These are phyloP conservation scores for Cryptomyrus ogoouensis DNA, from an alignment of 2,113 vertebrate genomes.

Conservation along the genomic window DNA sequence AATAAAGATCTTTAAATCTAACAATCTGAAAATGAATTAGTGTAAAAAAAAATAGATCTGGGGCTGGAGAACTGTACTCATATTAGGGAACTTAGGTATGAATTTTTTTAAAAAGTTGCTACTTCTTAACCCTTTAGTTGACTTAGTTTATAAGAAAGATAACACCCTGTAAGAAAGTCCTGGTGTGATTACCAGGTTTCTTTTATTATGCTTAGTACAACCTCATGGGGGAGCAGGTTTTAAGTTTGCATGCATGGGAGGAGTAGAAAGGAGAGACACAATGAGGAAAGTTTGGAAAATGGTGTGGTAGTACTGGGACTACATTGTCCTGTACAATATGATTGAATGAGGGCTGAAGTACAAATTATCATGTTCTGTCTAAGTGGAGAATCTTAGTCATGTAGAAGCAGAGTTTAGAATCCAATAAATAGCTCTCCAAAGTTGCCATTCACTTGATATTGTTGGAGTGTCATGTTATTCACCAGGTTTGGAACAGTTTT, in stretches of 20 bases:
- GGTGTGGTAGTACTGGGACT: neutral
- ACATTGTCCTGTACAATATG: neutral
- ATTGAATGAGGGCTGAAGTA: neutral
- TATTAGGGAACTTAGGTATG: neutral
- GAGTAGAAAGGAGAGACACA: neutral
- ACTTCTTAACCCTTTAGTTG: neutral
- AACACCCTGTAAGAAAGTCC: neutral
- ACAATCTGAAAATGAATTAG: neutral
- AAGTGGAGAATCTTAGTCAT: neutral
- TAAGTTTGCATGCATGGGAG: neutral
- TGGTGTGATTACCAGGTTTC: neutral
- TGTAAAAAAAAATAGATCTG: neutral
- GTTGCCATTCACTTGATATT: neutral
- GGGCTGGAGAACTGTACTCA: neutral
- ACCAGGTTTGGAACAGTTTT: neutral
- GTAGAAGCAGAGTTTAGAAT: neutral
- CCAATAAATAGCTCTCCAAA: neutral
- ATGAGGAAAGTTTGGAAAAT: neutral
- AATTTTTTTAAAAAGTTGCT: neutral
- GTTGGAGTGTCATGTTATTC: neutral
- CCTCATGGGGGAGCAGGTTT: neutral
- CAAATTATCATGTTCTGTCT: neutral
- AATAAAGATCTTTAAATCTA: neutral
- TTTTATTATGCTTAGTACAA: neutral
- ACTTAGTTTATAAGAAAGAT: neutral